Conservation (phyloP, 30 jellyfish, hydroid and myxozoan species). For the Hydra vulgaris region DNA sequence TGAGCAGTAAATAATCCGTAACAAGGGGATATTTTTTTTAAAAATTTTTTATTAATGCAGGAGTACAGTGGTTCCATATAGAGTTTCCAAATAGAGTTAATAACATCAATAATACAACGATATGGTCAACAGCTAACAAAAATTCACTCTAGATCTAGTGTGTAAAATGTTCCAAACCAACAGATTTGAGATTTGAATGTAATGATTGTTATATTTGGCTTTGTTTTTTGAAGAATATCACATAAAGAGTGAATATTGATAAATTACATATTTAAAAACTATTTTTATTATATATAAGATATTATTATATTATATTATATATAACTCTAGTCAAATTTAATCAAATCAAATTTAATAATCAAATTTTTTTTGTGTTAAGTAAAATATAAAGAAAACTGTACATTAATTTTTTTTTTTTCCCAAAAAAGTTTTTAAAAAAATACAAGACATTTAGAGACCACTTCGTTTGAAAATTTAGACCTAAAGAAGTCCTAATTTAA, state of each 20-base stretch:
- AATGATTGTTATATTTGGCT: background rate
- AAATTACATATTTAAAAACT: no score
- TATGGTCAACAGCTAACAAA: constrained; percentile 4
- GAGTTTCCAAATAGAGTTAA: no score
- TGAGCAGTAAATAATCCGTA: no score
- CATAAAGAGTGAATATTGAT: constrained; percentile 4
- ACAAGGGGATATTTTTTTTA: no score
- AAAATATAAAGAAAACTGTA: background rate
- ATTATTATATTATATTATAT: background rate
- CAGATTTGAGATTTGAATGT: background rate
- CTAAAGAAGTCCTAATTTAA: no score
- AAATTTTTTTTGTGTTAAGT: background rate
- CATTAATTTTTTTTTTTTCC: background rate
- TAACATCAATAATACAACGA: background rate
- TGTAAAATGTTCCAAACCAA: no score
- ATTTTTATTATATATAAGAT: background rate
- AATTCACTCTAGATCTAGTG: no score
- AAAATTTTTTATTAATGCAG: no score
- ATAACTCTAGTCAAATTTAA: no score
- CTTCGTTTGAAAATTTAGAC: no score
- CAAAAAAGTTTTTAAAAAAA: background rate
- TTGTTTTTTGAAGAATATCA: background rate
- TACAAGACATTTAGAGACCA: constrained; percentile 4
- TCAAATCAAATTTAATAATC: no score
- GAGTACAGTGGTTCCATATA: no score